phyloP scores from a whole-genome alignment of 2,888 invertebrate species.

The Apeira syringaria region DNA sequence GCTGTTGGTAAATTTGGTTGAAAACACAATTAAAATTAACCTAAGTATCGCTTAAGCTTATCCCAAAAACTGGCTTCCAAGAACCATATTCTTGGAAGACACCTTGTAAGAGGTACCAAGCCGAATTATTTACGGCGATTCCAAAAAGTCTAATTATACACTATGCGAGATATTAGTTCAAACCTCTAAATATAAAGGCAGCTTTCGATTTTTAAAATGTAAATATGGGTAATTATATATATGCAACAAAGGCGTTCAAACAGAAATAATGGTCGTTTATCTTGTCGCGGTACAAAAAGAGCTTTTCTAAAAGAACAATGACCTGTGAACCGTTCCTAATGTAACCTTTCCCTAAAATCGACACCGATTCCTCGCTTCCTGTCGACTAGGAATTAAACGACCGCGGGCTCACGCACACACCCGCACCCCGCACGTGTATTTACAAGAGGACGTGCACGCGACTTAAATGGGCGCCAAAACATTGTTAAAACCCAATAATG shows the following conservation, averaged over 20 bases:
- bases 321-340: slow-evolving; percentile 71
- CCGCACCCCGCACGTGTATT: slow-evolving; percentile 18
- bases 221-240: slow-evolving; percentile 25
- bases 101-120: no score
- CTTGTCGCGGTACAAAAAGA: slow-evolving; percentile 60
- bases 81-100: no score
- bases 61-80: neutral
- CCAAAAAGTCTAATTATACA: no score
- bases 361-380: slow-evolving; percentile 78
- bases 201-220: slow-evolving; percentile 6
- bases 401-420: slow-evolving; percentile 53
- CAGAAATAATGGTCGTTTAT: slow-evolving; percentile 66
- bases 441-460: slow-evolving; percentile 22
- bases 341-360: slow-evolving; percentile 77
- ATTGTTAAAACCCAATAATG: neutral
- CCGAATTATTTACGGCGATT: no score
- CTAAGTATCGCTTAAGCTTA: no score
- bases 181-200: slow-evolving; percentile 3
- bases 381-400: slow-evolving; percentile 58
- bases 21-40: no score
- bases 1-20: no score
- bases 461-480: slow-evolving; percentile 26
- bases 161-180: no score
- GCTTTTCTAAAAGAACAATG: slow-evolving; percentile 72
- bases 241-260: slow-evolving; percentile 49